Percentiles rank a stretch among this genome's conserved stretches.
phyloP scores from a whole-genome alignment of 2,113 vertebrate genomes.

The Perccottus glenii region DNA sequence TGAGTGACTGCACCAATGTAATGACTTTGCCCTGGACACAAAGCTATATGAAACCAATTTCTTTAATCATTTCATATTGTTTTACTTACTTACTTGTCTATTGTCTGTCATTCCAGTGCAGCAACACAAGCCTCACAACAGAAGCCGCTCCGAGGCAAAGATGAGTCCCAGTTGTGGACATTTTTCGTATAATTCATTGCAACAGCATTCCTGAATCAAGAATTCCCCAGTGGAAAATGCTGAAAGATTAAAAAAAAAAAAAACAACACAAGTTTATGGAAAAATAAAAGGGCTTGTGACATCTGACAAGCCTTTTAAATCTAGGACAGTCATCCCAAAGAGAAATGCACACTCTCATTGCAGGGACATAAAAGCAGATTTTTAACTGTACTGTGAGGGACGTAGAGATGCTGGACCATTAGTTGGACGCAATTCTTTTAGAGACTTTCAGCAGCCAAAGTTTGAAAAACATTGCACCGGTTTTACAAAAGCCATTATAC shows the following conservation, averaged over 20 bases:
- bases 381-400: slow-evolving; percentile 59
- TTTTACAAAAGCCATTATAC: slow-evolving; percentile 28
- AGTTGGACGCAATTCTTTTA: slow-evolving; percentile 44
- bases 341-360: slow-evolving; percentile 68
- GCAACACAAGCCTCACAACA: slow-evolving; percentile 57
- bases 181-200: slow-evolving; percentile 66
- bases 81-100: slow-evolving; percentile 14
- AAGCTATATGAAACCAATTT: not conserved
- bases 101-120: slow-evolving; percentile 31
- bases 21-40: no score
- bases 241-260: slow-evolving; percentile 56
- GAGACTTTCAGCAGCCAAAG: slow-evolving; percentile 38
- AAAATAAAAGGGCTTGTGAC: slow-evolving; percentile 71
- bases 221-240: slow-evolving; percentile 65
- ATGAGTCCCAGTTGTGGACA: slow-evolving; percentile 74
- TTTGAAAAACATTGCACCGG: slow-evolving; percentile 45
- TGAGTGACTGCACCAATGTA: no score
- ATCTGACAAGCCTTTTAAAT: slow-evolving; percentile 78
- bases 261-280: slow-evolving; percentile 58
- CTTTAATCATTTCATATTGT: slow-evolving; percentile 30
- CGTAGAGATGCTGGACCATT: slow-evolving; percentile 67
- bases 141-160: slow-evolving; percentile 64
- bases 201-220: slow-evolving; percentile 58
- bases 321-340: slow-evolving; percentile 76
- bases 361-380: slow-evolving; percentile 65